A percentile compares a stretch with the other conserved stretches of the same genome.
phyloP scores from a whole-genome alignment of 2,113 vertebrate species.

The Passer domesticus region DNA sequence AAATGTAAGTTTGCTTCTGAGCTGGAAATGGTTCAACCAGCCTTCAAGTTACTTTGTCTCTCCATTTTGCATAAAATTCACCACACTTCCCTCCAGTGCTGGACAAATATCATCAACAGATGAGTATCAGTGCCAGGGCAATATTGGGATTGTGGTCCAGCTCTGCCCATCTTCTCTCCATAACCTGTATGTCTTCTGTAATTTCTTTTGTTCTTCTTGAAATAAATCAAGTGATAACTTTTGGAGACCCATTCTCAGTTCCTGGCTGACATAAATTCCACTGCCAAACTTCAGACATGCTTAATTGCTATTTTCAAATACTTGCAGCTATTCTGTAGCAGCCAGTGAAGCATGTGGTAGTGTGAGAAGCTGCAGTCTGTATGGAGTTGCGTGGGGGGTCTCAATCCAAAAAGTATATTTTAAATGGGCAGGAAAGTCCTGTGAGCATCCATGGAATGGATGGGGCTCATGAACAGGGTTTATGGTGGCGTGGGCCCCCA shows the following conservation, averaged over 20 bases:
- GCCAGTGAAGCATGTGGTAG: not conserved
- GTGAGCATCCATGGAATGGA: not conserved
- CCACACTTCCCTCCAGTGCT: not conserved
- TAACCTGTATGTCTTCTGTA: not conserved
- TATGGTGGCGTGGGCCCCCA: fast-evolving
- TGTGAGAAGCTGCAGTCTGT: not conserved
- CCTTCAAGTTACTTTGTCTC: not conserved
- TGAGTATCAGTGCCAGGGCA: not conserved
- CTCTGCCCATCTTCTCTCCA: not conserved
- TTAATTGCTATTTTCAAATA: not conserved
- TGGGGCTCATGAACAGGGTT: fast-evolving
- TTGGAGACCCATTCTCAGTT: not conserved
- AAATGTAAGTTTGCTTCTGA: not conserved
- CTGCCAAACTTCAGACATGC: not conserved
- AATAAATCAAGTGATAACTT: not conserved
- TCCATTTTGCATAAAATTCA: not conserved
- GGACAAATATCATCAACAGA: not conserved
- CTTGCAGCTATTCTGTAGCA: not conserved
- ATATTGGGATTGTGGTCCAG: not conserved
- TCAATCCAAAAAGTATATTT: not conserved
- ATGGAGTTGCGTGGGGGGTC: not conserved
- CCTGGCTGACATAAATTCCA: not conserved
- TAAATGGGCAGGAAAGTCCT: not conserved
- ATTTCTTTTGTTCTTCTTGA: not conserved
- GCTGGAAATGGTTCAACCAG: not conserved